Evolutionary conservation across 92 coral and sea anemone species (phyloP), one percentile per base, ranked within the genome.

Genomic region (Galaxea fascicularis): DNA sequence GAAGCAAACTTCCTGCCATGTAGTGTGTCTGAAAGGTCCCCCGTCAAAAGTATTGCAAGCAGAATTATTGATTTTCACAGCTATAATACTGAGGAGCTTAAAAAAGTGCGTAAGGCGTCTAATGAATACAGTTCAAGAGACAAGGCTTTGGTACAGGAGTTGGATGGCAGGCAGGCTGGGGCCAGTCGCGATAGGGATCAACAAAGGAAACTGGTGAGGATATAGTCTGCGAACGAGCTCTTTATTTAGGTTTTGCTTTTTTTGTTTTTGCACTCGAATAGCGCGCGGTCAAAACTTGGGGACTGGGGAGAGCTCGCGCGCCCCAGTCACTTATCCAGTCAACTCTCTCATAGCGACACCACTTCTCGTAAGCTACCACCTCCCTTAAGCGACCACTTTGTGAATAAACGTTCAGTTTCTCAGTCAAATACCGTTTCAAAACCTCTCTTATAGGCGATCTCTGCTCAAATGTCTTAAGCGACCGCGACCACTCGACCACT

Each of bases 31-130:
- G 78, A 53, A 18, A 71, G 58, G 39, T 56, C 86, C 15, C 70
- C 86, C 4, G 78, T 44, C 20, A 82, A 82, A n/a, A 82, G 86
- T 12, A 82, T 82, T 21, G 86, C 86, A 26, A 82, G 86, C 41
- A 78, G 86, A 27, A 82, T 82, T n/a, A 56, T 71, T 16, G 47
- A 70, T 58, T 66, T 65, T 4, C 86, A 82, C 54, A 54, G 78
- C 27, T 56, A 17, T 26, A 70, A 71, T 29, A 57, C 78, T 0
- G 44, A 25, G 44, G 78, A 71, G 13, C 71, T 82, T 18, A 71
- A 44, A 25, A 71, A 52, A 82, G 86, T 69, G 58, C 78, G 26
- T 11, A 70, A 76, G 64, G 86, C 27, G 54, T 39, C 56, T 44
- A 20, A 27, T 29, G 16, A 65, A 1, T 44, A 5, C 7, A 18